Evolutionary conservation across 2,113 vertebrate species (phyloP).

Genomic region (Microcebus murinus): DNA sequence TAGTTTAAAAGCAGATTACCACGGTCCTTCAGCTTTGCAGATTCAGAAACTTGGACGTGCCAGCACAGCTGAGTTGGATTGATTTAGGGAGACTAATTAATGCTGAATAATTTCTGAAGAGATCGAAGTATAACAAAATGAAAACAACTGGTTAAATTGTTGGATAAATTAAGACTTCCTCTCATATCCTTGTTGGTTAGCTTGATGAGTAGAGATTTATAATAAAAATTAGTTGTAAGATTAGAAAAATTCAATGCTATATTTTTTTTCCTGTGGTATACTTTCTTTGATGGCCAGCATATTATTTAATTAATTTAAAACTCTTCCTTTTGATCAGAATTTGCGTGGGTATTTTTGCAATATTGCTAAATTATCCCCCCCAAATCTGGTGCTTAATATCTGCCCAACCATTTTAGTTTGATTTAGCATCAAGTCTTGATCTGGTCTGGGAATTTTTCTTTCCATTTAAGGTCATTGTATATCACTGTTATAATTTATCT

Average conservation of each 20-base stretch:
- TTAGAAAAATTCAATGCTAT: background rate
- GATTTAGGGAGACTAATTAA: background rate
- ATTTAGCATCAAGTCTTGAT: background rate
- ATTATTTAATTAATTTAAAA: constrained; percentile 9
- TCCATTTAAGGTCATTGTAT: background rate
- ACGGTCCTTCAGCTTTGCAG: background rate
- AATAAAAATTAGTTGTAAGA: background rate
- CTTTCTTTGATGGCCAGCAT: background rate
- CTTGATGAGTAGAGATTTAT: background rate
- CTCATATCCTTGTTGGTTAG: background rate
- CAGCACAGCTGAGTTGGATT: background rate
- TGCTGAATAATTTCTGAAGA: background rate
- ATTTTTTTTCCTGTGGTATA: background rate
- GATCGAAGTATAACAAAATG: background rate
- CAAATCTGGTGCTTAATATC: background rate
- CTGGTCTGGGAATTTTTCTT: background rate
- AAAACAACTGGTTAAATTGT: background rate
- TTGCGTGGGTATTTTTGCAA: background rate
- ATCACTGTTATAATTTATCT: background rate
- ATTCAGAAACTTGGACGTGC: background rate
- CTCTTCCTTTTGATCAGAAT: background rate
- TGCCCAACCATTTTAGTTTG: background rate
- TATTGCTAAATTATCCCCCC: background rate
- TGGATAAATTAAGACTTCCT: background rate
- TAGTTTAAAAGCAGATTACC: background rate